These are phyloP conservation scores for Myotis yumanensis DNA, from an alignment of 2,113 vertebrate species.

Conservation along the genomic window DNA sequence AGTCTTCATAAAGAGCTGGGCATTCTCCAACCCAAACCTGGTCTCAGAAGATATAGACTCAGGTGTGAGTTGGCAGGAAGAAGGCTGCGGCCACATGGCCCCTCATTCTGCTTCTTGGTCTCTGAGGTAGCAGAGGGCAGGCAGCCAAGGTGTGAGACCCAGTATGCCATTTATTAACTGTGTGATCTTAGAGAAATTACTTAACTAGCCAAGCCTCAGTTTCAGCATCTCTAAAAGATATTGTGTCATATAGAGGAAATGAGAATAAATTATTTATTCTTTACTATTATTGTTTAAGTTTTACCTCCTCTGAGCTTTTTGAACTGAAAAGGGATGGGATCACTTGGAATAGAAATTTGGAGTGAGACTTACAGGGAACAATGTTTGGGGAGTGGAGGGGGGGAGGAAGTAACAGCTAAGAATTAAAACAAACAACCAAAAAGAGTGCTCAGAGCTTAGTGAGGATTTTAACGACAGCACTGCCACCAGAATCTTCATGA, in stretches of 20 bases:
- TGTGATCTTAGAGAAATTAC: neutral
- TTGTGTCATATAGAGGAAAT: neutral
- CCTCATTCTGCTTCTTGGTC: neutral
- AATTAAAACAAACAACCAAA: neutral
- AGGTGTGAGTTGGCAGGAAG: neutral
- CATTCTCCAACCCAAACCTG: neutral
- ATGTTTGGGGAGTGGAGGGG: neutral
- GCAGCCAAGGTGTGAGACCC: neutral
- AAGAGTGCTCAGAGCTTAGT: neutral
- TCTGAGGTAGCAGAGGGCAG: neutral
- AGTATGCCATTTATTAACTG: neutral
- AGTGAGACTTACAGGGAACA: neutral
- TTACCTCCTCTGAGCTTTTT: constrained; percentile 8
- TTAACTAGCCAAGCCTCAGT: neutral
- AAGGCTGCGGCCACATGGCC: neutral
- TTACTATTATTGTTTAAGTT: neutral
- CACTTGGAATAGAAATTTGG: constrained; percentile 18
- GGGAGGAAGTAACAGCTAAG: neutral
- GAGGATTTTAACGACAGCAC: neutral
- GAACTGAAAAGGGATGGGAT: neutral
- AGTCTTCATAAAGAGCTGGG: neutral
- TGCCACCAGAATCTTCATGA: neutral
- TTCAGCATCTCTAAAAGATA: neutral
- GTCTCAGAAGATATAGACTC: neutral
- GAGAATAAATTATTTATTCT: neutral